Evolutionary conservation across 2,797 vertebrate genomes (phyloP), one percentile per base, ranked within the genome.

Genomic region (Helicolenus hilgendorfi): DNA sequence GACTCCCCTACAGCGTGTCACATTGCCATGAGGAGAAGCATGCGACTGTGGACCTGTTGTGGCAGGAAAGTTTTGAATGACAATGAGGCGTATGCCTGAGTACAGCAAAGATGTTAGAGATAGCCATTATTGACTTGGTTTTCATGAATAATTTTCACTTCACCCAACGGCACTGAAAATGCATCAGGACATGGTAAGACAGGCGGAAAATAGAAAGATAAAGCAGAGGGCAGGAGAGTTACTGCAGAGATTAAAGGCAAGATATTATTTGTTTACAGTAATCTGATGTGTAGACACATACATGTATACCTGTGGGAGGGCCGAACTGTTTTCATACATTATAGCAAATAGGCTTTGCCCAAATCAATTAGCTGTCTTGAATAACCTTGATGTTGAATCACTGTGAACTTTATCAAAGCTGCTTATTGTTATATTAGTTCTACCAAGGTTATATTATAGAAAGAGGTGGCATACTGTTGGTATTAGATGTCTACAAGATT

Each of bases 141-240:
- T 58, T 79, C 70, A 72, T 84, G 71, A 56, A 77, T 81, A 75
- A 63, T 58, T 77, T 79, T 68, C 35, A 78, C 56, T 83, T 72
- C 33, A 80, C 74, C 53, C 73, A 77, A 35, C 27, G 55, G 38
- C 6, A 14, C 5, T 59, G 72, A 72, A 75, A 86, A 75, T 72
- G 45, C 20, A 31, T 70, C 58, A 22, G 72, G 65, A 58, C 49
- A 67, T 38, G 6, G 18, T n/a, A 64, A 72, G 79, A 38, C 60
- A 63, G 33, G 56, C 72, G 62, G 58, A 60, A 85, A 77, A 82
- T 64, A 63, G 55, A 76, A 67, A 62, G 63, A 82, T 77, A 68
- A 72, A 64, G 41, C 20, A 22, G 33, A 67, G 33, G 20, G 22
- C 55, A 81, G 35, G 9, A 33, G 45, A 70, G 18, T 26, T 70